phyloP scores from a whole-genome alignment of 2,888 invertebrate genomes.

The Oxystoma pomonae region DNA sequence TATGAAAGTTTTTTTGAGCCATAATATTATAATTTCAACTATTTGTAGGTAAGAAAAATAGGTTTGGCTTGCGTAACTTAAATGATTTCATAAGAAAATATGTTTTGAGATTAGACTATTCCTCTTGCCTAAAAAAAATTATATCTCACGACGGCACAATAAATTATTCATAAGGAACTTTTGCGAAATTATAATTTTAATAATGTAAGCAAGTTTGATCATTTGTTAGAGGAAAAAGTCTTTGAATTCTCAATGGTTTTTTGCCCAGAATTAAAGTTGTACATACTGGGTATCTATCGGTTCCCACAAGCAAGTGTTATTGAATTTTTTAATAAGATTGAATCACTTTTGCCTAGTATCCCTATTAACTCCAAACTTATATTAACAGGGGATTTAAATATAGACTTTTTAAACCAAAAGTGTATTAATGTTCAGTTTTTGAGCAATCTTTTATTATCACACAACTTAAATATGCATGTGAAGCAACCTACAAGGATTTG shows the following conservation, averaged over 20 bases:
- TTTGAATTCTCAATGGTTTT: slow-evolving; percentile 1
- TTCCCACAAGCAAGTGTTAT: background rate
- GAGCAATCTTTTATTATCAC: background rate
- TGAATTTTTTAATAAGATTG: background rate
- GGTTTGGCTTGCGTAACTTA: no score
- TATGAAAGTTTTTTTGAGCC: no score
- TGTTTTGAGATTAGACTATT: no score
- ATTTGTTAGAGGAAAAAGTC: background rate
- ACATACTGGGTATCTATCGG: background rate
- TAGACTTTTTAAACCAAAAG: background rate
- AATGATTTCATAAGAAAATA: no score
- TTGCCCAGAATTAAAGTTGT: background rate
- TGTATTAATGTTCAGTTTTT: background rate
- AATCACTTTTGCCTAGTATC: background rate
- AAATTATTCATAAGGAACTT: no score
- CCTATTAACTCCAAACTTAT: background rate
- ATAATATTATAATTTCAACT: no score
- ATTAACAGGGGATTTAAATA: background rate
- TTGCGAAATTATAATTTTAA: no score
- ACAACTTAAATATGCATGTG: background rate
- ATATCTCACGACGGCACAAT: no score
- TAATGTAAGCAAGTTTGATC: background rate
- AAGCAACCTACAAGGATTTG: background rate
- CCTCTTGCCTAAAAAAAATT: no score
- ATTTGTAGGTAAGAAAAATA: no score